Evolutionary conservation across 2,888 invertebrate species (phyloP).

Genomic region (Athalia cordata): DNA sequence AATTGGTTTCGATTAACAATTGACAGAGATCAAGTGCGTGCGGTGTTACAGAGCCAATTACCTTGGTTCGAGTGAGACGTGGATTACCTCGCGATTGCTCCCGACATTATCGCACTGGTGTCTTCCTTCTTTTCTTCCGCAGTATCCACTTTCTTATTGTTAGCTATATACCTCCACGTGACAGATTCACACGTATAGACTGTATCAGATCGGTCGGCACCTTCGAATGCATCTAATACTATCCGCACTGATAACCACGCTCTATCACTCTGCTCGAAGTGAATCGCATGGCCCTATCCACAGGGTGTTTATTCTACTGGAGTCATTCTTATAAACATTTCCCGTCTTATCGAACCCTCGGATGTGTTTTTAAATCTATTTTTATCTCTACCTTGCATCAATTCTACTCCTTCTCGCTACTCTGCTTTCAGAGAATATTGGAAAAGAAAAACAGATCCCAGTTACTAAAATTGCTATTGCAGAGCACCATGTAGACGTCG

Average conservation of each 20-base stretch:
- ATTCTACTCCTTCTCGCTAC: too few relatives aligned
- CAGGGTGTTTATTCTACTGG: too few relatives aligned
- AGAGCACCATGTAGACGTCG: constrained; percentile 17
- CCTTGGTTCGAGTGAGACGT: constrained; percentile 13
- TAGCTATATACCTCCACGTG: constrained; percentile 3
- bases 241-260: background rate
- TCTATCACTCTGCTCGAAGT: background rate
- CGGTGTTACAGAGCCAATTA: constrained; percentile 2
- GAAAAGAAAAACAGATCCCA: too few relatives aligned
- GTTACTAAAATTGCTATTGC: background rate
- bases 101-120: background rate
- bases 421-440: too few relatives aligned
- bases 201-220: background rate
- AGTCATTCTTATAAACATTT: too few relatives aligned
- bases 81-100: constrained; percentile 28
- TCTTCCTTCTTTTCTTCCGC: background rate
- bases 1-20: background rate
- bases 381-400: too few relatives aligned
- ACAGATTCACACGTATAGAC: constrained; percentile 29
- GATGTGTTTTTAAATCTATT: too few relatives aligned
- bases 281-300: too few relatives aligned
- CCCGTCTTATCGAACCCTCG: too few relatives aligned
- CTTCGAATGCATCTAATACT: background rate
- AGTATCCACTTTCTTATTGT: background rate
- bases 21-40: background rate